phyloP scores from a whole-genome alignment of 2,888 invertebrate genomes.

The Oxycera nigricornis region DNA sequence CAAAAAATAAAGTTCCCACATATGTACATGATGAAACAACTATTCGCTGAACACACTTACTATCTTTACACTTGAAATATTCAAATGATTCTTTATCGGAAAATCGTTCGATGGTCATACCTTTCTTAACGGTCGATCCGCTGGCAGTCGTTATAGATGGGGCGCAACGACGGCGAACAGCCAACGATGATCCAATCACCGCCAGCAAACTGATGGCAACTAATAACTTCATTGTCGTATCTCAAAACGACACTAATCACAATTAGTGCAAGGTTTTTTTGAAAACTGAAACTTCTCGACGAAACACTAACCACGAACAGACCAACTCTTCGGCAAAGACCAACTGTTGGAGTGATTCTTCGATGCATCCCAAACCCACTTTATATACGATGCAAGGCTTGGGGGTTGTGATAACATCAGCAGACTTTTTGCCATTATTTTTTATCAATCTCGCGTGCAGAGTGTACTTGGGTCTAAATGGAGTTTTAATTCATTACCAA shows the following conservation, averaged over 20 bases:
- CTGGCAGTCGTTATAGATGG: conserved; percentile 17
- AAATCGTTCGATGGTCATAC: neutral
- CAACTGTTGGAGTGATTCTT: conserved; percentile 1
- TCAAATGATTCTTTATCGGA: too few relatives aligned
- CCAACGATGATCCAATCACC: neutral
- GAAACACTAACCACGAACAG: neutral
- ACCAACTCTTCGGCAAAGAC: conserved; percentile 3
- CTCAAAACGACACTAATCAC: neutral
- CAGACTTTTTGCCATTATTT: neutral
- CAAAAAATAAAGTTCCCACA: too few relatives aligned
- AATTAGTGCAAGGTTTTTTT: neutral
- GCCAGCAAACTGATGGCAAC: neutral
- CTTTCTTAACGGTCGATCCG: conserved; percentile 6
- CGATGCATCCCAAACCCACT: neutral
- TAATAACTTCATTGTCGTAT: neutral
- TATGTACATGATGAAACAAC: too few relatives aligned
- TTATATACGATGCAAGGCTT: neutral
- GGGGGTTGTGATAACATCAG: neutral
- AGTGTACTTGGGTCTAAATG: neutral
- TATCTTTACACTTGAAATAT: too few relatives aligned
- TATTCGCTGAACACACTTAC: too few relatives aligned
- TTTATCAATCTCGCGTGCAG: neutral
- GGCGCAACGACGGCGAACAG: neutral
- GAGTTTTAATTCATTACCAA: neutral
- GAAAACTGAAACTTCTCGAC: neutral